Evolutionary conservation across 37 sponge, comb jelly and placozoan species (phyloP), one percentile per base, ranked within the genome.

Genomic region (Mnemiopsis leidyi): DNA sequence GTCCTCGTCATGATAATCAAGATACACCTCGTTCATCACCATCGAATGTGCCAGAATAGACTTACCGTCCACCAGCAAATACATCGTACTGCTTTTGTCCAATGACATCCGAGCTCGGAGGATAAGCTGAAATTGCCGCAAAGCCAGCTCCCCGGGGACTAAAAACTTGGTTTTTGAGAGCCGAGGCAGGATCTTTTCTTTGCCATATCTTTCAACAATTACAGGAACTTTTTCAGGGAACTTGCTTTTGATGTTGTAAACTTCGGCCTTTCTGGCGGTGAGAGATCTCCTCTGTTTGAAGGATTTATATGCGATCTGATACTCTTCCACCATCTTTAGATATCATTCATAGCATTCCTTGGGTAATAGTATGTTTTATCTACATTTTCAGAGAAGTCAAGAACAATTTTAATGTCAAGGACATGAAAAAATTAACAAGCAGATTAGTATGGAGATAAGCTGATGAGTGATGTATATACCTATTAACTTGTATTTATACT

Each of bases 81-180:
- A 69, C 73, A 69, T 69, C n/a, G 73, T 69, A 20, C 73, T 28
- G 73, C 73, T 69, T 69, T 69, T 69, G 28, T 25, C 73, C 73
- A 69, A 69, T 28, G 73, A 69, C 73, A 69, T 69, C 21, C 73
- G 24, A 20, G 73, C 73, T 25, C 73, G 7, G n/a, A 69, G 73
- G 3, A 69, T 69, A 3, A 69, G 73, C 73, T 69, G 73, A 25
- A 69, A 69, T 20, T 69, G 73, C 21, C 73, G 73, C 29, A 69
- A 69, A 69, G 73, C 73, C 21, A 69, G 21, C 21, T 69, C 73
- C 21, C 28, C 24, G 21, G 73, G 73, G 3, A 69, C 73, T 25
- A 69, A 69, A 25, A 69, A 69, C 29, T 69, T 69, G 2, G 73
- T 28, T 25, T 69, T 69, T 23, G 73, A 25, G 3, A 69, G 73